phyloP scores from a whole-genome alignment of 2,888 invertebrate species.

The Eupithecia insigniata region DNA sequence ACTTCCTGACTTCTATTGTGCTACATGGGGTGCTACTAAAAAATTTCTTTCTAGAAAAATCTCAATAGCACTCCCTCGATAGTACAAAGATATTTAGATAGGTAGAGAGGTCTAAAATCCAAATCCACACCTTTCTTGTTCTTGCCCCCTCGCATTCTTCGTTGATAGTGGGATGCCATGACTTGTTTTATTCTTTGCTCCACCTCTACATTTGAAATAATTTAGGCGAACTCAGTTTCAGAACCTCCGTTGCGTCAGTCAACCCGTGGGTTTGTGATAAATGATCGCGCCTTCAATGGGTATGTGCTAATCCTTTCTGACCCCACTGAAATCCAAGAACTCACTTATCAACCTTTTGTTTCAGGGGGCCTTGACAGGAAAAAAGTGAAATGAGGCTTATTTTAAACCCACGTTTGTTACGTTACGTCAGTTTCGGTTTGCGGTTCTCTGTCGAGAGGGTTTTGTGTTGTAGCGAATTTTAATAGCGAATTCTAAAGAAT shows the following conservation, averaged over 20 bases:
- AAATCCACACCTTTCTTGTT: neutral
- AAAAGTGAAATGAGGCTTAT: neutral
- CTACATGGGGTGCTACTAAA: no score
- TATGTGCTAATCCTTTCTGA: conserved; percentile 9
- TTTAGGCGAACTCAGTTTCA: neutral
- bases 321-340: conserved; percentile 9
- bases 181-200: neutral
- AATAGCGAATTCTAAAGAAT: no score
- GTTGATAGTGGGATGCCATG: neutral
- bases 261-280: conserved; percentile 2
- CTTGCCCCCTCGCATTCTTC: neutral
- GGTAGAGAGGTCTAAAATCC: neutral
- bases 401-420: neutral
- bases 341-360: conserved; percentile 14
- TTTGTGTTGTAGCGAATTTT: neutral
- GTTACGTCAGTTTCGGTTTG: neutral
- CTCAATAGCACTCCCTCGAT: neutral
- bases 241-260: neutral
- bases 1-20: no score
- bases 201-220: neutral
- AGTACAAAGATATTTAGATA: no score
- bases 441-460: neutral
- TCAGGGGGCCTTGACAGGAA: neutral
- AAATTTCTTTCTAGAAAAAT: neutral
- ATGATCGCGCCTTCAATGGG: conserved; percentile 5